phyloP scores from a whole-genome alignment of 2,797 vertebrate genomes.

The Phoeniculus purpureus region DNA sequence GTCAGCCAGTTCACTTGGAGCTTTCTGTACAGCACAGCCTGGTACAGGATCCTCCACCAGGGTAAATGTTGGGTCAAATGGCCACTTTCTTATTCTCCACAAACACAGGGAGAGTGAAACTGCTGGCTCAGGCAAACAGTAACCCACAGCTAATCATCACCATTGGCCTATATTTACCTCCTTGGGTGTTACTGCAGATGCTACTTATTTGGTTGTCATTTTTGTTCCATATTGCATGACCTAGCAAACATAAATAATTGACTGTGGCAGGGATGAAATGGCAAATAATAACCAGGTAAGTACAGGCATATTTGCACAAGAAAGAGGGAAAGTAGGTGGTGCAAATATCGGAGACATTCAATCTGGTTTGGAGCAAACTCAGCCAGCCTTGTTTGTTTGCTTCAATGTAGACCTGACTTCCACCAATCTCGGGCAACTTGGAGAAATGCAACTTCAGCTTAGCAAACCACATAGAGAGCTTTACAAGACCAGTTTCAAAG shows the following conservation, averaged over 20 bases:
- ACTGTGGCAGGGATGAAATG: background rate
- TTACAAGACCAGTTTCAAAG: background rate
- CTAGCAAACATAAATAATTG: conserved; percentile 19
- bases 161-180: background rate
- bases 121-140: background rate
- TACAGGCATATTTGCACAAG: conserved; percentile 14
- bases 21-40: background rate
- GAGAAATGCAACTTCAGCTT: background rate
- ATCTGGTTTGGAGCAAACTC: background rate
- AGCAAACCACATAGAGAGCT: background rate
- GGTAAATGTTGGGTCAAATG: rapidly evolving
- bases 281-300: conserved; percentile 31
- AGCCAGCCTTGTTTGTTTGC: background rate
- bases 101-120: background rate
- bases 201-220: background rate
- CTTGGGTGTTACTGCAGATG: background rate
- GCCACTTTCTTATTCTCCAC: background rate
- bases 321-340: conserved; percentile 15
- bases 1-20: background rate
- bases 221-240: conserved; percentile 1
- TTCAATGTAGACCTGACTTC: background rate
- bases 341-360: rapidly evolving
- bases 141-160: background rate
- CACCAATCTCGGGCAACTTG: rapidly evolving
- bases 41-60: background rate